phyloP scores from a whole-genome alignment of 1,140 invertebrate species.

The Carcinoscorpius rotundicauda region DNA sequence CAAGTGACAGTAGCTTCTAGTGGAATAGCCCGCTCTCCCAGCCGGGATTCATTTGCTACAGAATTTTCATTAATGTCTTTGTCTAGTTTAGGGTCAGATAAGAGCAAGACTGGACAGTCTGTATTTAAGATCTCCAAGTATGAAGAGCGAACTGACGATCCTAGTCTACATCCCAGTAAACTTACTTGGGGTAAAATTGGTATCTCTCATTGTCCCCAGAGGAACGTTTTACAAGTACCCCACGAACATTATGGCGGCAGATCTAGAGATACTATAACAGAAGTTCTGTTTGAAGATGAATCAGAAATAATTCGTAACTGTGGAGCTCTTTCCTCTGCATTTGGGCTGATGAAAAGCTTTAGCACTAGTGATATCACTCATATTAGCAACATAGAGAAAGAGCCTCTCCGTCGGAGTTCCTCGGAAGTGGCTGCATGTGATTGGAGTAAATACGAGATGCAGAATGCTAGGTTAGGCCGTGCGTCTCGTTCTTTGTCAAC shows the following conservation, averaged over 20 bases:
- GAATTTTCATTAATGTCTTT: conserved; percentile 64
- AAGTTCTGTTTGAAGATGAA: conserved; percentile 58
- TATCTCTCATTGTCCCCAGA: too few species aligned
- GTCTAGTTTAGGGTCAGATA: conserved; percentile 39
- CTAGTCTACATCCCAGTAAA: too few species aligned
- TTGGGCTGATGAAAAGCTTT: conserved; percentile 64
- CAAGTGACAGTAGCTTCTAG: conserved; percentile 28
- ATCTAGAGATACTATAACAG: background rate
- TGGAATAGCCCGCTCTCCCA: conserved; percentile 53
- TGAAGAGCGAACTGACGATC: too few species aligned
- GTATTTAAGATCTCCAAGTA: background rate
- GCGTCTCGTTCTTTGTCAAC: conserved; percentile 68
- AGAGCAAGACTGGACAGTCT: background rate
- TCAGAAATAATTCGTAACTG: conserved; percentile 62
- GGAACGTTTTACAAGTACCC: too few species aligned
- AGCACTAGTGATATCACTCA: conserved; percentile 54
- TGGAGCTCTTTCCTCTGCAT: conserved; percentile 41
- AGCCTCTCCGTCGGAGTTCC: conserved; percentile 11
- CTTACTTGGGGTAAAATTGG: too few species aligned
- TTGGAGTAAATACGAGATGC: conserved; percentile 8
- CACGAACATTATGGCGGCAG: too few species aligned
- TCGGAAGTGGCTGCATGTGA: conserved; percentile 12
- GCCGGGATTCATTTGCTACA: conserved; percentile 64
- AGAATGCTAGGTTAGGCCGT: conserved; percentile 39
- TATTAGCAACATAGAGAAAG: conserved; percentile 3